Percentiles rank a stretch among this genome's conserved stretches.
Conservation (phyloP, 2,888 invertebrate species). For the Melanotus villosus region DNA sequence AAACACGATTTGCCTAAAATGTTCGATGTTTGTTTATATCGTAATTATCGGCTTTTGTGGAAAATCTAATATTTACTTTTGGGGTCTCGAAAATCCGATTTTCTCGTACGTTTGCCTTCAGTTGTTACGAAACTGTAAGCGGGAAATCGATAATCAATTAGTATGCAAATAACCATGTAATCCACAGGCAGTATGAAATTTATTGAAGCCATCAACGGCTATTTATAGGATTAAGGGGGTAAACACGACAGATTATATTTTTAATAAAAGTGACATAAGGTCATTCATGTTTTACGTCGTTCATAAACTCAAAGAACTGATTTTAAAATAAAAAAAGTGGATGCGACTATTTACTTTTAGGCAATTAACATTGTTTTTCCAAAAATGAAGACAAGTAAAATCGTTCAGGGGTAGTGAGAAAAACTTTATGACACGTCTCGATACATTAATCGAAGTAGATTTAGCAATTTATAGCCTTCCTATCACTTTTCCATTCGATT, state of each 20-base stretch:
- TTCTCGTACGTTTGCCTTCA: neutral
- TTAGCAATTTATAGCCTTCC: neutral
- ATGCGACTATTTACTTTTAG: too few species aligned
- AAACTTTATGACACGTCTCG: neutral
- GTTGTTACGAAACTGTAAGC: neutral
- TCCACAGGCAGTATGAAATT: neutral
- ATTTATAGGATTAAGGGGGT: conserved; percentile 10
- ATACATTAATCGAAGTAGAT: neutral
- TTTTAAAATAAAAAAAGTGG: too few species aligned
- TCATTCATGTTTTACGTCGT: neutral
- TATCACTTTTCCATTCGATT: neutral
- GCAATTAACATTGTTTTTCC: too few species aligned
- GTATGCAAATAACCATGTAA: conserved; percentile 17
- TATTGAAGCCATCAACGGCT: conserved; percentile 11
- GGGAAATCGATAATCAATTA: conserved; percentile 28
- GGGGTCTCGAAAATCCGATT: neutral
- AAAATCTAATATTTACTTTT: neutral
- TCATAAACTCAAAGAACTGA: neutral
- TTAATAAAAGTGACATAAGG: neutral
- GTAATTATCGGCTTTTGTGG: neutral
- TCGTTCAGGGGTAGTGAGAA: too few species aligned
- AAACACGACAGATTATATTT: neutral
- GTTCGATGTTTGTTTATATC: neutral
- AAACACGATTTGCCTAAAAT: too few species aligned
- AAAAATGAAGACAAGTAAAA: too few species aligned